A percentile compares a stretch with the other conserved stretches of the same genome.
These are phyloP conservation scores for Acrossocheilus wenchowensis DNA, from an alignment of 2,797 vertebrate species.

Conservation along the genomic window DNA sequence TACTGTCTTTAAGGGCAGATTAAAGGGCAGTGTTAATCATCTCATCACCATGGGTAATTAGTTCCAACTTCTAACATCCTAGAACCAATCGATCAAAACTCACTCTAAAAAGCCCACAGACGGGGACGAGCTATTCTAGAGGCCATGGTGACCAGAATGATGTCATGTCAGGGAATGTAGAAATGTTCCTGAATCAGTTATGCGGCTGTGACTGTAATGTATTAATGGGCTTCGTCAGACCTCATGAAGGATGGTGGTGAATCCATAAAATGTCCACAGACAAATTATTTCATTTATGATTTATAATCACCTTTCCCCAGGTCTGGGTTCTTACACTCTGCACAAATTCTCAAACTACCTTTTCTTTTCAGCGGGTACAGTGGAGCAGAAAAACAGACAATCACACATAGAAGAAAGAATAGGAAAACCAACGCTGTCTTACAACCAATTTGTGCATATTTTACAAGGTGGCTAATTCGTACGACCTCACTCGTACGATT, in stretches of 20 bases:
- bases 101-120: slow-evolving; percentile 43
- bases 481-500: too few relatives aligned
- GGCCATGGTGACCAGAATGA: slow-evolving; percentile 23
- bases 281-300: slow-evolving; percentile 39
- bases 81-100: slow-evolving; percentile 54
- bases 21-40: slow-evolving; percentile 56
- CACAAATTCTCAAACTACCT: background rate
- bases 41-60: slow-evolving; percentile 57
- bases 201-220: slow-evolving; percentile 17
- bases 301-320: slow-evolving; percentile 35
- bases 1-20: slow-evolving; percentile 49
- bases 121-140: slow-evolving; percentile 36
- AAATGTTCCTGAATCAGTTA: slow-evolving; percentile 31
- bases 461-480: too few relatives aligned
- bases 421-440: background rate
- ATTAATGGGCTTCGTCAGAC: slow-evolving; percentile 38
- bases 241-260: slow-evolving; percentile 17
- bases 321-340: background rate
- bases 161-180: slow-evolving; percentile 41
- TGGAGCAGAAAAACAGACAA: background rate
- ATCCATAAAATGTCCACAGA: slow-evolving; percentile 33
- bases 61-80: slow-evolving; percentile 47
- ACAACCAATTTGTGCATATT: too few relatives aligned
- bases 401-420: background rate
- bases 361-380: background rate